Conservation (phyloP, 2,113 vertebrate species). For the Nothocercus nigrocapillus region DNA sequence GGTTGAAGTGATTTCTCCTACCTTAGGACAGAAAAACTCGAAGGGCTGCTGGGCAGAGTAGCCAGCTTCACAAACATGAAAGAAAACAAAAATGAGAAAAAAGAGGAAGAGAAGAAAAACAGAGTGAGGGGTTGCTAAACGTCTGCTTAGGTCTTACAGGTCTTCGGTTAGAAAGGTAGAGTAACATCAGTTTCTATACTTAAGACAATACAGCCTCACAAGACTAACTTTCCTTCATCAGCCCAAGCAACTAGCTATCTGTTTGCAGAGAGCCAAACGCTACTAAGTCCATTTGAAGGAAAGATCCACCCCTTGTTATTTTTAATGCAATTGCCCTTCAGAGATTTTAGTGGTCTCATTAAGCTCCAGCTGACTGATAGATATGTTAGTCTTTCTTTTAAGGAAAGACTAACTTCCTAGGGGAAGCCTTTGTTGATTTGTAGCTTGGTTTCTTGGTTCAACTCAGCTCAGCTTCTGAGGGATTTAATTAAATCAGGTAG, state of each 20-base stretch:
- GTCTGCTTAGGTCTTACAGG: neutral
- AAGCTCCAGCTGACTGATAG: neutral
- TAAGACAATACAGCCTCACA: neutral
- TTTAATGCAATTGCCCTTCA: neutral
- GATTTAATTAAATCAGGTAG: neutral
- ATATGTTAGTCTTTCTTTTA: neutral
- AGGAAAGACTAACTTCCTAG: neutral
- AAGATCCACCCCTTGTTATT: neutral
- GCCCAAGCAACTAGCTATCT: neutral
- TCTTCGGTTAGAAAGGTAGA: neutral
- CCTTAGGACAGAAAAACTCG: neutral
- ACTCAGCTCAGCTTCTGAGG: neutral
- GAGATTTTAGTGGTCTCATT: neutral
- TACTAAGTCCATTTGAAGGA: neutral
- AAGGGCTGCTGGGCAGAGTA: neutral
- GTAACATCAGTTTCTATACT: neutral
- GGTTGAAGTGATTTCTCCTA: neutral
- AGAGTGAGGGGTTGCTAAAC: neutral
- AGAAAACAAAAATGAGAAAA: neutral
- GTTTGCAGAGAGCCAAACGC: neutral
- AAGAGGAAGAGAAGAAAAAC: neutral
- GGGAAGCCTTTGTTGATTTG: neutral
- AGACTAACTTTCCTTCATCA: neutral
- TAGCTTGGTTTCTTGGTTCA: neutral
- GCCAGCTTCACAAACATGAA: neutral